Percentiles rank a stretch among this genome's conserved stretches.
Evolutionary conservation across 2,888 invertebrate genomes (phyloP).

Genomic region (Drepana falcataria): DNA sequence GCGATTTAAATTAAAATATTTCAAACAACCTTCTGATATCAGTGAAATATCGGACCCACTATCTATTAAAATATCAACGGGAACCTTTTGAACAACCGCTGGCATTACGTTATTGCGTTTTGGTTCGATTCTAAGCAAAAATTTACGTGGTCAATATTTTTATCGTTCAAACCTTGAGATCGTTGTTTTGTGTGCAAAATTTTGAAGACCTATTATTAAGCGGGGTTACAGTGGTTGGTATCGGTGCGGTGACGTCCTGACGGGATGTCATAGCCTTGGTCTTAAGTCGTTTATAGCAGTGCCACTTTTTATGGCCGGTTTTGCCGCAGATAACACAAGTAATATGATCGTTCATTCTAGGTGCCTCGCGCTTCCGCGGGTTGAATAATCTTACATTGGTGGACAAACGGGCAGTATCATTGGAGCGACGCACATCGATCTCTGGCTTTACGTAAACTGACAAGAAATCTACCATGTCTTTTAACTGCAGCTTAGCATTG

Average conservation of each 20-base stretch:
- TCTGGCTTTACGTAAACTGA: slow-evolving; percentile 9
- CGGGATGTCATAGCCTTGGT: background rate
- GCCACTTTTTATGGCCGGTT: no score
- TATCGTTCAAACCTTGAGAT: background rate
- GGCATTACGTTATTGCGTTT: no score
- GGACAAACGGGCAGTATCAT: no score
- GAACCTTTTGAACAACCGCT: no score
- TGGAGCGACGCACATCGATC: no score
- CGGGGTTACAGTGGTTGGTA: background rate
- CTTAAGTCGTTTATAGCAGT: background rate
- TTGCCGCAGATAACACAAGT: no score
- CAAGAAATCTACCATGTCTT: background rate
- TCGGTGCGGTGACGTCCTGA: background rate
- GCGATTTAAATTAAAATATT: slow-evolving; percentile 4
- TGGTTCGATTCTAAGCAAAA: no score
- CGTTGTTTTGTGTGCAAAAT: background rate
- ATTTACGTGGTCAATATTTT: no score
- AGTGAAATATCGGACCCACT: slow-evolving; percentile 10
- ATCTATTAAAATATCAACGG: slow-evolving; percentile 13
- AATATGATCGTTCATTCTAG: no score
- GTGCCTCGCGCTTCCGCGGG: no score
- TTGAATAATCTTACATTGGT: no score
- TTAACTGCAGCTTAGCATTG: slow-evolving; percentile 12
- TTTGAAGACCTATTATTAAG: background rate
- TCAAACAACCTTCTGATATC: slow-evolving; percentile 5